Conservation (phyloP, 2,113 vertebrate genomes). For the Coturnix japonica region DNA sequence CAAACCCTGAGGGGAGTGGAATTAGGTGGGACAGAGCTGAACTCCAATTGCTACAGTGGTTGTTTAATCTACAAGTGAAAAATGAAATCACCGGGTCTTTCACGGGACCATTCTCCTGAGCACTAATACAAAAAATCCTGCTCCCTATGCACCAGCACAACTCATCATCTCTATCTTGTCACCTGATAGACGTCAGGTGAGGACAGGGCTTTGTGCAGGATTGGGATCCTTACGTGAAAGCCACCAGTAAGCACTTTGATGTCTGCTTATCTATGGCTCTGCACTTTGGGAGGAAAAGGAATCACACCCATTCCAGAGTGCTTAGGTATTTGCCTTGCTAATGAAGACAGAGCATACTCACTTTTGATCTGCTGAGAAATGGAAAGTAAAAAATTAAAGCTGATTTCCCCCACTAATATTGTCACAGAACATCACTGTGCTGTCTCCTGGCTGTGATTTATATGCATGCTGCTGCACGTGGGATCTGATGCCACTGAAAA, state of each 20-base stretch:
- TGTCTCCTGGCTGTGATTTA: slow-evolving; percentile 46
- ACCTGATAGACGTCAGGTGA: not conserved
- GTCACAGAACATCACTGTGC: slow-evolving; percentile 33
- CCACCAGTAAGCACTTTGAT: not conserved
- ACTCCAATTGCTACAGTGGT: too few relatives aligned
- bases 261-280: not conserved
- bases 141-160: not conserved
- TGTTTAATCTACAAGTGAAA: too few relatives aligned
- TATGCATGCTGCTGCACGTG: not conserved
- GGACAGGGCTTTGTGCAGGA: not conserved
- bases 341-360: slow-evolving; percentile 25
- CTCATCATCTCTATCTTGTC: not conserved
- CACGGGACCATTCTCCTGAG: not conserved
- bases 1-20: not conserved
- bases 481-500: slow-evolving; percentile 25
- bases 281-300: not conserved
- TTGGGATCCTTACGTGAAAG: not conserved
- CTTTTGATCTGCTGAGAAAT: slow-evolving; percentile 50
- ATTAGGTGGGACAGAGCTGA: too few relatives aligned
- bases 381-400: slow-evolving; percentile 68
- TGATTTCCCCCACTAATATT: slow-evolving; percentile 61
- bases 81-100: not conserved
- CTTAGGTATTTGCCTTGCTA: slow-evolving; percentile 55
- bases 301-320: accelerated
- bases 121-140: not conserved